Evolutionary conservation across 1,140 invertebrate species (phyloP), one percentile per base, ranked within the genome.

Genomic region (Teleopsis dalmanni): DNA sequence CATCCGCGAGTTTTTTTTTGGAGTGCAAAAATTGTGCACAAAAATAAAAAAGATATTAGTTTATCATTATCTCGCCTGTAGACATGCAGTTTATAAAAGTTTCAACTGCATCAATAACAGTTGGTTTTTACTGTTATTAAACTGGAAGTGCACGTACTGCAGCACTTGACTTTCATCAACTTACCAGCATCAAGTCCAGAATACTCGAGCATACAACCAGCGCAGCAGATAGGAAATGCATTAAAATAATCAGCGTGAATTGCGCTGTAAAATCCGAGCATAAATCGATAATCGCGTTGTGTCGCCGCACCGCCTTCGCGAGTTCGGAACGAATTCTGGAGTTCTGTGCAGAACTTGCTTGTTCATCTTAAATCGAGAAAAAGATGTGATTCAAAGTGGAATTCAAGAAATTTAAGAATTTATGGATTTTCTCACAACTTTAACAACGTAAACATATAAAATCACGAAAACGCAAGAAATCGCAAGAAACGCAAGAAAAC

Each of bases 231-330:
- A 68, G 58, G 53, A 69, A 69, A 57, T 69, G 65, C 60, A 68
- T 62, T 57, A 69, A 50, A 51, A 68, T 57, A 53, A 68, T 69
- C 55, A 65, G 54, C 47, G 55, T 56, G 45, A 64, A 64, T 54
- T 59, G 58, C 38, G 46, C 48, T 33, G 59, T 57, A 48, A 67
- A 56, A 44, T 64, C 60, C 34, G 58, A 52, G 51, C 65, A 65
- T 45, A 65, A 56, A 59, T 68, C 65, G 56, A 69, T 65, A 57
- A 65, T 60, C 41, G 60, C 55, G 59, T 69, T 67, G 52, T 69
- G 65, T 16, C 62, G 56, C 35, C 57, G 51, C 19, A 69, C 50
- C 6, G 68, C 54, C 19, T 13, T 35, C 33, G 33, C 22, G 34
- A 54, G 36, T 31, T 47, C 29, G 22, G 37, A 35, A 13, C 33